These are phyloP conservation scores for Exocentrus adspersus DNA, from an alignment of 2,888 invertebrate genomes.

Conservation along the genomic window DNA sequence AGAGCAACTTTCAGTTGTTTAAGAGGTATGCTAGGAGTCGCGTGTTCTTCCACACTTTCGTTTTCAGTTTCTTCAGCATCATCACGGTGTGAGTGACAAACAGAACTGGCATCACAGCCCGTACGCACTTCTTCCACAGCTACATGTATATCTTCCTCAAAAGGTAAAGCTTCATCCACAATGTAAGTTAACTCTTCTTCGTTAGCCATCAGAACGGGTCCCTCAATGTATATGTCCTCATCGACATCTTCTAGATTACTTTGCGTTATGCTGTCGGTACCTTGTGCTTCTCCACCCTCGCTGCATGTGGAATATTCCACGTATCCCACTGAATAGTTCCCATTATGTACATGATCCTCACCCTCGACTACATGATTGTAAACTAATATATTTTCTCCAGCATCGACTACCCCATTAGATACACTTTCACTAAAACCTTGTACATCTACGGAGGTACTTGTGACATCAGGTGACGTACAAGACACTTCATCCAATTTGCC, in stretches of 20 bases:
- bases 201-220: neutral
- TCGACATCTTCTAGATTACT: slow-evolving; percentile 11
- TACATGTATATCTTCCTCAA: neutral
- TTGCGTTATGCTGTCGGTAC: neutral
- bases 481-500: neutral
- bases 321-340: neutral
- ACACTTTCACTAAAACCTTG: slow-evolving; percentile 1
- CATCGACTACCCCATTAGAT: neutral
- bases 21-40: neutral
- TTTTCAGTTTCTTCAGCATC: neutral
- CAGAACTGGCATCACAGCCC: neutral
- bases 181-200: slow-evolving; percentile 4
- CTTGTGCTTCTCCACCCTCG: neutral
- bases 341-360: neutral
- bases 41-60: neutral
- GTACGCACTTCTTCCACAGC: neutral
- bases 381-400: neutral
- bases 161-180: neutral
- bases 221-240: slow-evolving; percentile 17
- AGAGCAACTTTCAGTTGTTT: slow-evolving; percentile 9
- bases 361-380: neutral
- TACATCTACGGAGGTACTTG: slow-evolving; percentile 4
- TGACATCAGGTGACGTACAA: slow-evolving; percentile 10
- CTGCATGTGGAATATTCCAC: slow-evolving; percentile 1
- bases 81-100: neutral